Evolutionary conservation across 2,888 invertebrate species (phyloP).

Genomic region (Noctua pronuba): DNA sequence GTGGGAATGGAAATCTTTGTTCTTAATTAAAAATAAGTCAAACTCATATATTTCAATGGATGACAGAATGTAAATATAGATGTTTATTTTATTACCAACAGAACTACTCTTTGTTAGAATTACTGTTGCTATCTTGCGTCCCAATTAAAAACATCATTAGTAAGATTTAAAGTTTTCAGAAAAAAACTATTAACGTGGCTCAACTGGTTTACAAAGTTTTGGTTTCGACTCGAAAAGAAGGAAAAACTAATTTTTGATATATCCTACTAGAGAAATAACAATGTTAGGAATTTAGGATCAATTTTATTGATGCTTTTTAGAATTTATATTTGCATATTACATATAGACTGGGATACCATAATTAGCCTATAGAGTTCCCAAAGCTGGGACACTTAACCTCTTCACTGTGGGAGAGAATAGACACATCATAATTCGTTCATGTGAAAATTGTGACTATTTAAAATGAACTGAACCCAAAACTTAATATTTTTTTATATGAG

Average conservation of each 20-base stretch:
- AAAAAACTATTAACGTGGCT: neutral
- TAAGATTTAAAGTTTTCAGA: neutral
- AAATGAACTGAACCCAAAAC: neutral
- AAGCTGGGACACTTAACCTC: neutral
- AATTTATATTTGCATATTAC: neutral
- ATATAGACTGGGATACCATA: neutral
- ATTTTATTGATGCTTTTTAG: too few species aligned
- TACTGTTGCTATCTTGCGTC: neutral
- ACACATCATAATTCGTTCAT: neutral
- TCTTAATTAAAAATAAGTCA: conserved; percentile 53
- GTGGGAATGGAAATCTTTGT: conserved; percentile 36
- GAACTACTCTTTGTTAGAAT: neutral
- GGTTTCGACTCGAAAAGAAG: neutral
- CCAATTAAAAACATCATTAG: neutral
- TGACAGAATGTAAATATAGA: neutral
- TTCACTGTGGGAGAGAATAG: neutral
- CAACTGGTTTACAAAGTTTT: neutral
- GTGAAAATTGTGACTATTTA: neutral
- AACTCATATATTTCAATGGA: conserved; percentile 9
- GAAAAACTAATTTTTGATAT: neutral
- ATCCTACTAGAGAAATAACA: neutral
- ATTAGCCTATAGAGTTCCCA: neutral
- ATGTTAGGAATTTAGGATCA: neutral
- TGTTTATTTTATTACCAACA: neutral
- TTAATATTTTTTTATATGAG: neutral